Evolutionary conservation across 2,888 invertebrate genomes (phyloP).

Genomic region (Drosophila anceps): DNA sequence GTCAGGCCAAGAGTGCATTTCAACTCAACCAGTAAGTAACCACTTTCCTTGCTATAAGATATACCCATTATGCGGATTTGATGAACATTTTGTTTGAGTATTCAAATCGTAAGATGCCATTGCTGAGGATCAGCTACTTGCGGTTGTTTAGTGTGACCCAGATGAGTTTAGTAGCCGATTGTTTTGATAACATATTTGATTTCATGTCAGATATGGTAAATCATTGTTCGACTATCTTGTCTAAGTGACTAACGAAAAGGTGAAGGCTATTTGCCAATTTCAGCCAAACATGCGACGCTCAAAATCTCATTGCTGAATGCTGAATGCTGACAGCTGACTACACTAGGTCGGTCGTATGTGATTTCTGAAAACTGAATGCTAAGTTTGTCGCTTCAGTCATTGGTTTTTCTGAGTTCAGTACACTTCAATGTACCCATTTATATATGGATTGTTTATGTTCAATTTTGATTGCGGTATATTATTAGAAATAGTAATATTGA

Average conservation of each 20-base stretch:
- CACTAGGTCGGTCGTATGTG: background rate
- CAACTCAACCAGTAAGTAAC: conserved; percentile 11
- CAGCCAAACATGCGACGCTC: conserved; percentile 24
- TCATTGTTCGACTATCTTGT: conserved; percentile 39
- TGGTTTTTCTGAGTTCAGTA: conserved; percentile 8
- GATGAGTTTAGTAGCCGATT: conserved; percentile 21
- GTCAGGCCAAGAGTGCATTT: conserved; percentile 12
- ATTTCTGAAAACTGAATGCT: background rate
- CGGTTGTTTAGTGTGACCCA: conserved; percentile 39
- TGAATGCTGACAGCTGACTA: background rate
- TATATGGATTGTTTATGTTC: background rate
- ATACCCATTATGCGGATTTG: conserved; percentile 12
- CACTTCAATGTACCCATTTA: background rate
- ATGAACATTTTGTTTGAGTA: conserved; percentile 16
- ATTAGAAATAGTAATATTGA: background rate
- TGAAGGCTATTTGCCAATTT: conserved; percentile 44
- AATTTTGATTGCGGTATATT: background rate
- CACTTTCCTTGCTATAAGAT: conserved; percentile 36
- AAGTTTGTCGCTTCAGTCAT: conserved; percentile 34
- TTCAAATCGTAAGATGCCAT: conserved; percentile 4
- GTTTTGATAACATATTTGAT: conserved; percentile 39
- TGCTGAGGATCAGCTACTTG: conserved; percentile 15
- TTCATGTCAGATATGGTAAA: conserved; percentile 46
- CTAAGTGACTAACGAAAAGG: conserved; percentile 46
- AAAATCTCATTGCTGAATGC: conserved; percentile 16